phyloP scores from a whole-genome alignment of 2,888 invertebrate species.

The Cetonia aurata region DNA sequence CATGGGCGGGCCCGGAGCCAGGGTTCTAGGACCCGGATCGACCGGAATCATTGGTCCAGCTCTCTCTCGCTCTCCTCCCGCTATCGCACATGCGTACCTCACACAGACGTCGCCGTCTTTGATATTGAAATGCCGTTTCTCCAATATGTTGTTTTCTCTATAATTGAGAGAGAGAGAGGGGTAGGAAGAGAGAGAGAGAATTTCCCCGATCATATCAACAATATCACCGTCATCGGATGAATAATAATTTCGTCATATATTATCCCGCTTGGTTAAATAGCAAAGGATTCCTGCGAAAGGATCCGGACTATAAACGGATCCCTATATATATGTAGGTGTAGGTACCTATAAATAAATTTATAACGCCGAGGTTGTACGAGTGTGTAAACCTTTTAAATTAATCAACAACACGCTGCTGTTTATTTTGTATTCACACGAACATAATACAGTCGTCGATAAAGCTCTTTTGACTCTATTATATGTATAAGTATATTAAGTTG shows the following conservation, averaged over 20 bases:
- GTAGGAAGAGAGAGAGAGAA: neutral
- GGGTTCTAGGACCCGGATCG: slow-evolving; percentile 66
- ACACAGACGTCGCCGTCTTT: slow-evolving; percentile 56
- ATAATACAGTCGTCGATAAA: neutral
- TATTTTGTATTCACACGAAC: neutral
- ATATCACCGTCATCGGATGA: slow-evolving; percentile 28
- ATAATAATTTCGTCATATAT: slow-evolving; percentile 37
- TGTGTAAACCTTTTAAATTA: slow-evolving; percentile 6
- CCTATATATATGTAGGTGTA: slow-evolving; percentile 3
- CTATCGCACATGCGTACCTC: slow-evolving; percentile 57
- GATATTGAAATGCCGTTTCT: slow-evolving; percentile 62
- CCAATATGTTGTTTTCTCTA: slow-evolving; percentile 61
- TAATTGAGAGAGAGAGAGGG: slow-evolving; percentile 58
- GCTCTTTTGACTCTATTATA: too few relatives aligned
- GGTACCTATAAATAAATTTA: slow-evolving; percentile 12
- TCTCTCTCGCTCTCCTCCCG: slow-evolving; percentile 56
- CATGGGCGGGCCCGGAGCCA: slow-evolving; percentile 63
- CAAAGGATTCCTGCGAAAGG: slow-evolving; percentile 25
- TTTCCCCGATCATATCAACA: slow-evolving; percentile 35
- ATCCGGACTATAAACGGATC: slow-evolving; percentile 16
- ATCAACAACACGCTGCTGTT: neutral
- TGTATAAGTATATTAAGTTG: too few relatives aligned
- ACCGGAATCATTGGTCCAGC: slow-evolving; percentile 64
- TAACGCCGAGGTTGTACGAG: neutral
- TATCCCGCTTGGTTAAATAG: slow-evolving; percentile 31